Evolutionary conservation across 2,113 vertebrate genomes (phyloP), one percentile per base, ranked within the genome.

Genomic region (Guaruba guarouba): DNA sequence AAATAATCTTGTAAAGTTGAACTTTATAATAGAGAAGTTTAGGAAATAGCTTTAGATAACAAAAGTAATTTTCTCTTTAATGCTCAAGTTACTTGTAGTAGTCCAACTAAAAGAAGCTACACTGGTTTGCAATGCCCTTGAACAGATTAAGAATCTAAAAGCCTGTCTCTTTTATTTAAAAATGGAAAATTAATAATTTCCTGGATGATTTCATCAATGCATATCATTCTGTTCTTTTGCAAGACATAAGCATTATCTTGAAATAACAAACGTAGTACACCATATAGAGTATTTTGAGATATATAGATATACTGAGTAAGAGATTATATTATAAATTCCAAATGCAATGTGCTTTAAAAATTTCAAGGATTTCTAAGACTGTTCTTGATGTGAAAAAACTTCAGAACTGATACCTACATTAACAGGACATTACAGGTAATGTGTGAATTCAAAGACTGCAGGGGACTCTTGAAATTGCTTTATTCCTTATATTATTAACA

Each of bases 21-120:
- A 95, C 81, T 88, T 62, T 2, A 3, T 16, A 16, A 90, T 37
- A 85, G 44, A 76, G 62, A 94, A 77, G 77, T 63, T 75, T 77
- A 92, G 82, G 71, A 96, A 95, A 95, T 59, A 92, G 70, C 44
- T 86, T n/a, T 27, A 95, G 91, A 95, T 93, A 97, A 92, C 54
- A 62, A 66, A 82, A 93, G 88, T 66, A 91, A 96, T 96, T 96
- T 96, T 92, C 86, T 95, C 87, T 95, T 94, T 88, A 91, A 92
- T 83, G 71, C 71, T 92, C 35, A 88, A 82, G 95, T 93, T 90
- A 83, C 57, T 94, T 88, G 51, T 52, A 81, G n/a, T 15, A 75
- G 68, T 82, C 35, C 43, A 89, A 93, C 24, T 86, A 80, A 96
- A 93, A 95, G 94, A 94, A 96, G 61, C 76, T 92, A 55, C 28